Evolutionary conservation across 2,797 vertebrate species (phyloP), one percentile per base, ranked within the genome.

Genomic region (Ptychobarbus kaznakovi): DNA sequence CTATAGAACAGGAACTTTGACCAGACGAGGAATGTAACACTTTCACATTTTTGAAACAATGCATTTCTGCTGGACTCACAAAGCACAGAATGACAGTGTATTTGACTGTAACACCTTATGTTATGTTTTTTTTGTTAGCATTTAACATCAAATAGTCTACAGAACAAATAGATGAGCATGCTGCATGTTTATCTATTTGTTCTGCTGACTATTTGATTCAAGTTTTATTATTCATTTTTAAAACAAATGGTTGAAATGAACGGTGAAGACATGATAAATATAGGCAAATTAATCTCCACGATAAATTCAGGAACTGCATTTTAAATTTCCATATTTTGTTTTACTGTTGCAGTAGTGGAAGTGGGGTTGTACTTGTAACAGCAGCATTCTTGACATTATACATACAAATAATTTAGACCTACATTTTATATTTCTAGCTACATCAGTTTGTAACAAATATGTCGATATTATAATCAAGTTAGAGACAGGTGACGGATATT

Each of bases 401-500:
- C 42, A 15, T n/a, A 3, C 4, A 12, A 5, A 35, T 20, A 5
- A n/a, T 25, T 49, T 15, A 76, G 22, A 42, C 38, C 15, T 68
- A 38, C 4, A 68, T 38, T 7, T 38, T 42, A 69, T 25, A 42
- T 72, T 72, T 25, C 20, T 16, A 51, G 15, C 15, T 8, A 35
- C 32, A n/a, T 40, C 6, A 2, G 20, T 61, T 25, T 25, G 20
- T n/a, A 10, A 40, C 6, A 56, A 58, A 77, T 25, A 16, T 42
- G 49, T 3, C 32, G 13, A 15, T 77, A 25, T 18, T 10, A 16
- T 44, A 4, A 15, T 51, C 10, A 66, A 65, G 40, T 68, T 38
- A 18, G 9, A 68, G 44, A 22, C 35, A 86, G 72, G 77, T 91
- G 90, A 92, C 91, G 88, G 92, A 93, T 91, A 91, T 92, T 90